Evolutionary conservation across 1,140 invertebrate genomes (phyloP).

Genomic region (Bombus cullumanus): DNA sequence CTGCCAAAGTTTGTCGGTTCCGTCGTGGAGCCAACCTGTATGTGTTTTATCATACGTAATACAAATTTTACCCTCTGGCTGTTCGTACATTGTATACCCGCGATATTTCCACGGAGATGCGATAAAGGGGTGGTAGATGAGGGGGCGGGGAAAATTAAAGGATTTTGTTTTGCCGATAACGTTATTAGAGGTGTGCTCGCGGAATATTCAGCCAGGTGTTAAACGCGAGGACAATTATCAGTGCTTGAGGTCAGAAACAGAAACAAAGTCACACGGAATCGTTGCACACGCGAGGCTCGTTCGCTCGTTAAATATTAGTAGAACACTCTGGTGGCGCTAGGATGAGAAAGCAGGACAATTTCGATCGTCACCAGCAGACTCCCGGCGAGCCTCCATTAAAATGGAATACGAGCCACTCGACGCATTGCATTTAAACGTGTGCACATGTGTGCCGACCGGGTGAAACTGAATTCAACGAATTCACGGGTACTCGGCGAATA

Average conservation of each 20-base stretch:
- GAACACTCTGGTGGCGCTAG: conserved; percentile 30
- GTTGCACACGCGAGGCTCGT: conserved; percentile 11
- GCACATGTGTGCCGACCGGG: not conserved
- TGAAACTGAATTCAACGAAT: not conserved
- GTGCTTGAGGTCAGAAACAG: conserved; percentile 18
- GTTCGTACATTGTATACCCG: not conserved
- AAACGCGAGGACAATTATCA: conserved; percentile 41
- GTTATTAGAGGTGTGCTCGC: not conserved
- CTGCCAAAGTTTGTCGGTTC: no score
- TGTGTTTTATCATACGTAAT: not conserved
- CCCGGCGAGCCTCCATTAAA: conserved; percentile 30
- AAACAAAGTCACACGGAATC: conserved; percentile 36
- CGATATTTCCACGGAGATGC: not conserved
- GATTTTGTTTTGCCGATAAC: not conserved
- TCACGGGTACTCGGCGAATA: not conserved
- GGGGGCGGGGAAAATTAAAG: not conserved
- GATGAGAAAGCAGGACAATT: conserved; percentile 49
- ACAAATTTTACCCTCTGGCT: not conserved
- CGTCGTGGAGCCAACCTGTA: not conserved
- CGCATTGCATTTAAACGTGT: conserved; percentile 23
- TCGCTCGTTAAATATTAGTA: conserved; percentile 59
- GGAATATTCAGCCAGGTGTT: not conserved
- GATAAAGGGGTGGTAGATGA: no score
- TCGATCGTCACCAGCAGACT: conserved; percentile 13
- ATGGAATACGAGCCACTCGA: conserved; percentile 35